phyloP scores from a whole-genome alignment of 1,140 invertebrate species.

The Psix sp. region DNA sequence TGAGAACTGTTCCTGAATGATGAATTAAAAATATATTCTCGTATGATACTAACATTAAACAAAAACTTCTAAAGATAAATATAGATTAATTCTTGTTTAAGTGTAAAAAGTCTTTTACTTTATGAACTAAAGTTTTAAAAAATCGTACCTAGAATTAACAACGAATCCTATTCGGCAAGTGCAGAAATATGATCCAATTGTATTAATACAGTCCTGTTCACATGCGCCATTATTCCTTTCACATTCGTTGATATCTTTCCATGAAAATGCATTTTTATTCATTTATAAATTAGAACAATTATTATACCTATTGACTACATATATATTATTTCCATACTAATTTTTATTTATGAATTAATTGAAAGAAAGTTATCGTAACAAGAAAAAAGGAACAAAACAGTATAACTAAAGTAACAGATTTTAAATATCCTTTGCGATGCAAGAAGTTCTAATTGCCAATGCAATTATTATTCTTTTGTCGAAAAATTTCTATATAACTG shows the following conservation, averaged over 20 bases:
- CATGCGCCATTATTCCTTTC: constrained; percentile 73
- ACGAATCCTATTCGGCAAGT: constrained; percentile 68
- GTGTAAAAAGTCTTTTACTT: no score
- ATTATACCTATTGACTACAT: no score
- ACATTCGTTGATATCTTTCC: constrained; percentile 83
- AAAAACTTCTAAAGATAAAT: not conserved
- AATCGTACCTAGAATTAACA: constrained; percentile 63
- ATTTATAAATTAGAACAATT: no score
- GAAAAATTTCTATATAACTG: constrained; percentile 83
- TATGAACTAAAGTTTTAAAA: constrained; percentile 9
- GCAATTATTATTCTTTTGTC: constrained; percentile 78
- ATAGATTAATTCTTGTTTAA: no score
- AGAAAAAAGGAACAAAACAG: no score
- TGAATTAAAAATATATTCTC: constrained; percentile 4
- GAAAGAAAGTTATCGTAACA: no score
- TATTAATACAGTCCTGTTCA: constrained; percentile 74
- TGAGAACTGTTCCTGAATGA: constrained; percentile 63
- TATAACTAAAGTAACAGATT: no score
- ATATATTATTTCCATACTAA: no score
- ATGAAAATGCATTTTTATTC: constrained; percentile 37
- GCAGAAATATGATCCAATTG: constrained; percentile 72
- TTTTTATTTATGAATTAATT: no score
- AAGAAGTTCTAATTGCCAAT: no score
- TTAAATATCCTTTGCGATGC: no score
- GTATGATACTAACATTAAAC: no score